phyloP scores from a whole-genome alignment of 2,888 invertebrate species.

The Entomobrya proxima region DNA sequence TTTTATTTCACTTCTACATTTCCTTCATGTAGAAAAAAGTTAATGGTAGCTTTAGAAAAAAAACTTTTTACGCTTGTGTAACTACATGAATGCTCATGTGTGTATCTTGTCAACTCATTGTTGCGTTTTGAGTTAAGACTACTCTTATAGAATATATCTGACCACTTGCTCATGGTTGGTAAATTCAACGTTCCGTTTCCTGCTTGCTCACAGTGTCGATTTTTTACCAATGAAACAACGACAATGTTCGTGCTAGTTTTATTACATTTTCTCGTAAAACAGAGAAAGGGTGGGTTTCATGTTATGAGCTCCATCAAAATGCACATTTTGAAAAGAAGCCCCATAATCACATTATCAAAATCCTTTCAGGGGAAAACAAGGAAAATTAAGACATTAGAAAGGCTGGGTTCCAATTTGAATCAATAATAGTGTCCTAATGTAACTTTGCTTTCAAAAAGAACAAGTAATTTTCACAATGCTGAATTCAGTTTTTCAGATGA shows the following conservation, averaged over 20 bases:
- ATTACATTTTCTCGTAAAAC: slow-evolving; percentile 7
- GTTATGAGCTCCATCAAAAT: slow-evolving; percentile 39
- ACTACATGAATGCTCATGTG: no score
- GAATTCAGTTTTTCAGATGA: no score
- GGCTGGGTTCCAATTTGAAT: slow-evolving; percentile 34
- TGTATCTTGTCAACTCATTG: no score
- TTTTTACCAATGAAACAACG: not conserved
- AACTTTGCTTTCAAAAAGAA: no score
- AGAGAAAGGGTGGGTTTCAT: slow-evolving; percentile 36
- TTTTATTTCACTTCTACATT: not conserved
- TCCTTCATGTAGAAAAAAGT: not conserved
- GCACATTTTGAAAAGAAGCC: not conserved
- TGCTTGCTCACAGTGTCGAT: not conserved
- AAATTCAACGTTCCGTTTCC: not conserved
- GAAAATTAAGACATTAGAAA: slow-evolving; percentile 48
- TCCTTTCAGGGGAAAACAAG: slow-evolving; percentile 7
- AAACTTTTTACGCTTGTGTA: not conserved
- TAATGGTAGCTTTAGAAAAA: not conserved
- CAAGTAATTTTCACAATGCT: no score
- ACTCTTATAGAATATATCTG: no score
- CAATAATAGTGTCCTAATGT: not conserved
- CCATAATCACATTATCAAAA: slow-evolving; percentile 12
- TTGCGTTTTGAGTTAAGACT: no score
- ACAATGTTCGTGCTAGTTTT: not conserved
- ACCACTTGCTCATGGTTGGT: no score